Evolutionary conservation across 2,888 invertebrate genomes (phyloP).

Genomic region (Drosophila neotestacea): DNA sequence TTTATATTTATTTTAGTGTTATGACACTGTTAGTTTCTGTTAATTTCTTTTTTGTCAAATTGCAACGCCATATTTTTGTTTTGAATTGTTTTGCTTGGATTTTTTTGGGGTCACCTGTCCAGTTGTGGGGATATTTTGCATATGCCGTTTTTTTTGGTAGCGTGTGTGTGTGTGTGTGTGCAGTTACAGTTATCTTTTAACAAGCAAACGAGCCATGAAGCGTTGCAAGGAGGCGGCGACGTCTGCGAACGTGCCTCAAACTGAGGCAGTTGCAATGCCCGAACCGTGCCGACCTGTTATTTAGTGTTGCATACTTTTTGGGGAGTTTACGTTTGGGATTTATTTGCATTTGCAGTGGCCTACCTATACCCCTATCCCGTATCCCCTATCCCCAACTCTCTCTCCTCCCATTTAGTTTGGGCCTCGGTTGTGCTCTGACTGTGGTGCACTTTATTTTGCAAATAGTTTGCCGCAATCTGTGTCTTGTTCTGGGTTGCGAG

Average conservation of each 20-base stretch:
- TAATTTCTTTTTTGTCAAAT: background rate
- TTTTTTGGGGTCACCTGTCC: conserved; percentile 31
- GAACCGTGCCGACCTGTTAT: conserved; percentile 32
- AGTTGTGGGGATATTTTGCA: conserved; percentile 66
- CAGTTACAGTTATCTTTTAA: conserved; percentile 65
- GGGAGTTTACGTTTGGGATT: conserved; percentile 68
- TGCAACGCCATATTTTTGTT: background rate
- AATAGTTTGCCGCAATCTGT: conserved; percentile 77
- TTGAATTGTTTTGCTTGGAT: conserved; percentile 22
- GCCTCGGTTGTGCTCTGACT: background rate
- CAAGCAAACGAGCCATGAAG: conserved; percentile 68
- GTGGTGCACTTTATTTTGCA: conserved; percentile 63
- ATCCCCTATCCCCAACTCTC: too few species aligned
- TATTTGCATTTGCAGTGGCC: conserved; percentile 70
- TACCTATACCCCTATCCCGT: background rate
- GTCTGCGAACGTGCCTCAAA: conserved; percentile 52
- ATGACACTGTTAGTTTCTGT: background rate
- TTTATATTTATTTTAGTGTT: conserved; percentile 2
- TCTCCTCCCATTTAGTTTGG: conserved; percentile 1
- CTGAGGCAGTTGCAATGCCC: conserved; percentile 39
- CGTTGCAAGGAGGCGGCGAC: conserved; percentile 46
- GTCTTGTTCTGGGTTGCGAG: conserved; percentile 55
- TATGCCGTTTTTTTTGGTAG: conserved; percentile 34
- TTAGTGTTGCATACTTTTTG: conserved; percentile 67
- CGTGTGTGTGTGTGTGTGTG: conserved; percentile 28